Evolutionary conservation across 2,113 vertebrate species (phyloP).

Genomic region (Noturus placidus): DNA sequence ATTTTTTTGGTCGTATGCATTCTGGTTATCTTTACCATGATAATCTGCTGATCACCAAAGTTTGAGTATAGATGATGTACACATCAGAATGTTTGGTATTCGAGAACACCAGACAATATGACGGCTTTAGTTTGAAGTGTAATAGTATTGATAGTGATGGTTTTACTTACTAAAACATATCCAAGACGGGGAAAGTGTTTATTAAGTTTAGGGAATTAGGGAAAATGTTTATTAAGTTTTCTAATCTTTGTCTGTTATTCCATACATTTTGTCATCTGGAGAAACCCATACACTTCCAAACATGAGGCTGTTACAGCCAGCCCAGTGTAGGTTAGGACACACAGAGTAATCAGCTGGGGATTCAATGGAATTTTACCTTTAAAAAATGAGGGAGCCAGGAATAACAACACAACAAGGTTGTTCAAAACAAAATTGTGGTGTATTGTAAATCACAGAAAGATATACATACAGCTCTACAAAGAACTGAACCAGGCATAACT

Average conservation of each 20-base stretch:
- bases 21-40: neutral
- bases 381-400: too few species aligned
- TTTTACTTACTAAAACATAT: neutral
- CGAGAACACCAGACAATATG: neutral
- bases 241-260: neutral
- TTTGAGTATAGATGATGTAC: neutral
- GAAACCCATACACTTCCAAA: neutral
- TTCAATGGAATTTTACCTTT: too few species aligned
- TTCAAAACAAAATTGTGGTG: too few species aligned
- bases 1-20: neutral
- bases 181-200: neutral
- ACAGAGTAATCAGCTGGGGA: too few species aligned
- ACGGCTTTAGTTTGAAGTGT: neutral
- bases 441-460: too few species aligned
- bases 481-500: too few species aligned
- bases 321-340: too few species aligned
- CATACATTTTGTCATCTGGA: neutral
- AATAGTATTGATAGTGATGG: neutral
- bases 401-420: too few species aligned
- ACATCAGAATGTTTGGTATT: neutral
- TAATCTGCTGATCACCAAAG: too few species aligned
- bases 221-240: neutral
- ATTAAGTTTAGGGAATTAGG: neutral
- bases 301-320: too few species aligned
- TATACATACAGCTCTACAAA: too few species aligned